A percentile compares a stretch with the other conserved stretches of the same genome.
Evolutionary conservation across 2,888 invertebrate species (phyloP).

Genomic region (Bugulina stolonifera): DNA sequence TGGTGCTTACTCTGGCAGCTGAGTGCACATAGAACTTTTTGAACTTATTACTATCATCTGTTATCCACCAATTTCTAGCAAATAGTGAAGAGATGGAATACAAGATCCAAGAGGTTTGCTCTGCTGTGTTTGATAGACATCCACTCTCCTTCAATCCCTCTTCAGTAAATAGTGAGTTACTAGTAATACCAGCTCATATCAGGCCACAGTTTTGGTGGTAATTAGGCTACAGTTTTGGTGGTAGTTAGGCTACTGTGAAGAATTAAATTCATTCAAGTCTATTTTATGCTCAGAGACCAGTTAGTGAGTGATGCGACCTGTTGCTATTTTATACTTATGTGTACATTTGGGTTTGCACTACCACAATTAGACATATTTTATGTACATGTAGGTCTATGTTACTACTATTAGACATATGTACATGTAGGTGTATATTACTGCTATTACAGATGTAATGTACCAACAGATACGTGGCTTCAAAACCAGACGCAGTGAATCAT

Average conservation of each 20-base stretch:
- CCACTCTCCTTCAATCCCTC: not conserved
- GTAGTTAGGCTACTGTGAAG: no score
- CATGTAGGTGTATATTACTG: no score
- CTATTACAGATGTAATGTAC: not conserved
- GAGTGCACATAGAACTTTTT: not conserved
- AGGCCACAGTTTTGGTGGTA: not conserved
- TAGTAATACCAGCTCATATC: no score
- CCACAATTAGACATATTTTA: not conserved
- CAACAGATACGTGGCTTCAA: constrained; percentile 34
- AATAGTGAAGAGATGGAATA: not conserved
- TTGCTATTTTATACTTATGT: not conserved
- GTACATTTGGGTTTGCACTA: not conserved
- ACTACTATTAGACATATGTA: no score
- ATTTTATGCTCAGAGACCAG: no score
- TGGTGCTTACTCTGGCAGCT: not conserved
- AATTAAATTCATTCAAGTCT: no score
- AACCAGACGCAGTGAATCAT: constrained; percentile 31
- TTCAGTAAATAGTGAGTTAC: not conserved
- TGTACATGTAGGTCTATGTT: no score
- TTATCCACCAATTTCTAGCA: not conserved
- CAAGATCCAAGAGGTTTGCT: constrained; percentile 8
- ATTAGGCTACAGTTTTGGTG: not conserved
- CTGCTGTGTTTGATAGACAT: not conserved
- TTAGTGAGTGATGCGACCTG: no score
- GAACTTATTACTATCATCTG: not conserved